Base-by-base conservation (phyloP, 2,797 vertebrate genomes). In the Thamnophis elegans region DNA sequence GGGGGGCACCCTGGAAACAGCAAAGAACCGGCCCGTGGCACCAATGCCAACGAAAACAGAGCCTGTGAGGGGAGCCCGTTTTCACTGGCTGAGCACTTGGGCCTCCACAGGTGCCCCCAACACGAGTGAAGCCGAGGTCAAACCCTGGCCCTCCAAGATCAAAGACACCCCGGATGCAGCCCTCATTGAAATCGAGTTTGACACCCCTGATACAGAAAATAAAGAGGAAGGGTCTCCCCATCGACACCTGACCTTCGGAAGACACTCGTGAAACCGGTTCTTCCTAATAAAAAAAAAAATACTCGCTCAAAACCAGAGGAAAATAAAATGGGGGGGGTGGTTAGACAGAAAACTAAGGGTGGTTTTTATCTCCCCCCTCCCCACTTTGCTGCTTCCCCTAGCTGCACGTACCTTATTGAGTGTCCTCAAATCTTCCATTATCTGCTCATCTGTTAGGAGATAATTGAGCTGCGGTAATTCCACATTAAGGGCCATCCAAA, bases 371-470 rank as follows among this genome's bases (percentile, higher is more conserved):
- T 1, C 28, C 5, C 1, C 7, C 13, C 11, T 2, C 2, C 28
- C 5, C 3, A 12, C 13, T 2, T 28, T n/a, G n/a, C 32, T 36
- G 32, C 16, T 88, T 53, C 60, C 55, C 86, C 36, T 92, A 28
- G 5, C 65, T 5, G 1, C 28, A 53, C 26, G 47, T 95, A 99
- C 99, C 98, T 99, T 99, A 96, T 99, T 99, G 94, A 99, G 97
- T 0, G 98, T 99, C 96, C 99, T 98, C 94, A 99, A 97, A 96
- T 99, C 99, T 96, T 99, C 99, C 99, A 99, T 99, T 96, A 99
- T 99, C 97, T 99, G 99, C 88, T 99, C 99, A 86, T 99, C 99
- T 94, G 99, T 99, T 95, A 99, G 97, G 97, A 99, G 97, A 94
- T 99, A 99, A 97, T 99, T 99, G 90, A 99, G 97, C 98, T 99